Base-by-base conservation (phyloP, 2,888 invertebrate genomes). In the Osmoderma eremita region DNA sequence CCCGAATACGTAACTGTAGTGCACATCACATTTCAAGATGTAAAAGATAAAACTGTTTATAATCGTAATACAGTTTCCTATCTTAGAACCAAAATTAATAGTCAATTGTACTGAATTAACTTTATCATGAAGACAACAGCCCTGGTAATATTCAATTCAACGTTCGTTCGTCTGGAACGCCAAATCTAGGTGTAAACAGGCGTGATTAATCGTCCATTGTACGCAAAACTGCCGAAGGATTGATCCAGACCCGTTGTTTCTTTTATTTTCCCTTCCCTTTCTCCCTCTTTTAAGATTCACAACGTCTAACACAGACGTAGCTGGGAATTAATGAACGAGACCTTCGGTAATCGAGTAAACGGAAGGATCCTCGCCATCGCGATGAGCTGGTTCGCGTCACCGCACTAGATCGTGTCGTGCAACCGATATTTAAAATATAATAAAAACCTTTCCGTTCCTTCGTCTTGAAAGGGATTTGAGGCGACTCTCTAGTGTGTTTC, bases 371-470 rank as follows among this genome's bases (percentile, higher is more conserved):
- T 20, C 48, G 53, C 22, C 58, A 20, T 17, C 51, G 58, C 41
- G 39, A 58, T 39, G 53, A 41, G 41, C 65, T 54, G 68, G 58
- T 70, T 63, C 67, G 63, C 65, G 63, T 22, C 63, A 58, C 64
- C 69, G 67, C 63, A 61, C 58, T 50, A 13, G 67, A 64, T 70
- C 67, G 65, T 30, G 30, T 30, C 3, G 24, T 1, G 30, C 24
- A 64, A 61, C 69, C 69, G 74, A 76, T 76, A 76, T 76, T 76
- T 76, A 75, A 75, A 74, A 74, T 74, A 76, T 74, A 76, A 76
- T 76, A 76, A 75, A 74, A 73, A 72, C 6, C 6, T 30, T 30
- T 30, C 10, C 30, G 1, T 30, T 5, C 30, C 56, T 67, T 70
- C 74, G 74, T 73, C 73, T 74, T 13, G 20, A 5, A 69, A 68